Evolutionary conservation across 2,113 vertebrate genomes (phyloP).

Genomic region (Pleuronectes platessa): DNA sequence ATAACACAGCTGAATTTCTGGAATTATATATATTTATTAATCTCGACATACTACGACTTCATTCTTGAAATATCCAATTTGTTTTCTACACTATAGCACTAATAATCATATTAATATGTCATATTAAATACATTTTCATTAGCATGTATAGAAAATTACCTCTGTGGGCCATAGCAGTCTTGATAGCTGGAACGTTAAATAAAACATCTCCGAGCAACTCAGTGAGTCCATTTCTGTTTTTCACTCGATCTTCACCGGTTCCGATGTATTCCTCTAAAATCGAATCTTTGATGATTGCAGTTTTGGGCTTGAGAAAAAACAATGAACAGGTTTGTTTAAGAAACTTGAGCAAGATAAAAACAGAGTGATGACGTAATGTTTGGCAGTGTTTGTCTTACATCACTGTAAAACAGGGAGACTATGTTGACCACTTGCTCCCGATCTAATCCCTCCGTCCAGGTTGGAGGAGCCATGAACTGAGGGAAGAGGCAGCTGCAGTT

Average conservation of each 20-base stretch:
- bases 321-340: slow-evolving; percentile 10
- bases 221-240: slow-evolving; percentile 72
- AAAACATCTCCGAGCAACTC: slow-evolving; percentile 79
- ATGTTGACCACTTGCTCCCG: slow-evolving; percentile 19
- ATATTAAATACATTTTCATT: neutral
- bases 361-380: neutral
- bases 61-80: no score
- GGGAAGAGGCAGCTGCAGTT: neutral
- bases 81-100: no score
- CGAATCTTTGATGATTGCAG: slow-evolving; percentile 38
- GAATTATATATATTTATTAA: no score
- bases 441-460: slow-evolving; percentile 81
- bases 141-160: slow-evolving; percentile 55
- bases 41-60: no score
- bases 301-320: slow-evolving; percentile 50
- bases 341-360: neutral
- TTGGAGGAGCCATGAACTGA: slow-evolving; percentile 63
- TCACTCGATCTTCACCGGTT: slow-evolving; percentile 69
- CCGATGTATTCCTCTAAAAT: slow-evolving; percentile 79
- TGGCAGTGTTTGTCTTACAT: slow-evolving; percentile 65
- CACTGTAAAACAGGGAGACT: slow-evolving; percentile 21
- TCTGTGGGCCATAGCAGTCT: slow-evolving; percentile 80
- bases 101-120: no score
- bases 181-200: slow-evolving; percentile 82
- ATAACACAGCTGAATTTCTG: no score